These are phyloP conservation scores for Chlorodrepanis virens DNA, from an alignment of 2,113 vertebrate species.

Conservation along the genomic window DNA sequence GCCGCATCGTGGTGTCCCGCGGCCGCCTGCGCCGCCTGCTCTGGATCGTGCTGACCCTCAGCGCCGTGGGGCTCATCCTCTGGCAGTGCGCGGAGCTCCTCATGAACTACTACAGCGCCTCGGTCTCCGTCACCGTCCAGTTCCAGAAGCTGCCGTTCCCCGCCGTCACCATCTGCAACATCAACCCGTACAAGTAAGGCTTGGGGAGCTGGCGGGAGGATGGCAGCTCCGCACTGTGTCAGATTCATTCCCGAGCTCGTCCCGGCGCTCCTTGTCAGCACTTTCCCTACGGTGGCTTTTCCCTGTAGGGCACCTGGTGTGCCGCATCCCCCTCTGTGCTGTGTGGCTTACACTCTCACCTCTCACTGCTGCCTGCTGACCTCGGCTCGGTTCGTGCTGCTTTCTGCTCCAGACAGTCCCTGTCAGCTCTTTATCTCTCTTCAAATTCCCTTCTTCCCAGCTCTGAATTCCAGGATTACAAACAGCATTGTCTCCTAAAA, in stretches of 20 bases:
- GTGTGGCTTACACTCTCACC: background rate
- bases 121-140: constrained; percentile 79
- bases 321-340: rapidly evolving
- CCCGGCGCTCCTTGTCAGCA: background rate
- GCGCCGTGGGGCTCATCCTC: constrained; percentile 75
- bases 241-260: background rate
- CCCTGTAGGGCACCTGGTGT: rapidly evolving
- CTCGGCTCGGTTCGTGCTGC: rapidly evolving
- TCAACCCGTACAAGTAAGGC: constrained; percentile 83
- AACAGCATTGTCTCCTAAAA: rapidly evolving
- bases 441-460: background rate
- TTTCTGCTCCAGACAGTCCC: background rate
- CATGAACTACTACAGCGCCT: constrained; percentile 76
- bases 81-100: constrained; percentile 80
- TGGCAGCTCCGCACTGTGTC: rapidly evolving
- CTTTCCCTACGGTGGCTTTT: rapidly evolving
- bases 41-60: constrained; percentile 77
- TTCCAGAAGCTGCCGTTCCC: constrained; percentile 81
- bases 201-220: rapidly evolving
- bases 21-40: constrained; percentile 75
- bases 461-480: background rate
- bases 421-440: background rate
- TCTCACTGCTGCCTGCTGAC: background rate
- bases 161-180: constrained; percentile 82
- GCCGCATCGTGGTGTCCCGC: constrained; percentile 80